These are phyloP conservation scores for Sesamia inferens DNA, from an alignment of 2,888 invertebrate genomes.

Conservation along the genomic window DNA sequence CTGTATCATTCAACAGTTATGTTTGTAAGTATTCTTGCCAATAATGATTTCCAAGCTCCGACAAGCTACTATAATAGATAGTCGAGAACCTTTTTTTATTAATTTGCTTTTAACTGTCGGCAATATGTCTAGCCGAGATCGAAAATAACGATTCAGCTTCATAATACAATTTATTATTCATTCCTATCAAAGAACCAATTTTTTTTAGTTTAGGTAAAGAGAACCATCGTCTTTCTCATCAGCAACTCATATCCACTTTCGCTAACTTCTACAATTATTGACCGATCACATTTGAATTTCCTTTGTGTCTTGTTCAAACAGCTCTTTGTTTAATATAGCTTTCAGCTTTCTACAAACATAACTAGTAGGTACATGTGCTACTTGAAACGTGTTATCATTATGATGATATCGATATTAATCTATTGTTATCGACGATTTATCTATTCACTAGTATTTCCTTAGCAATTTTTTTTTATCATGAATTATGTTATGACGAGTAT, in stretches of 20 bases:
- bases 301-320: constrained; percentile 21
- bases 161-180: neutral
- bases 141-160: constrained; percentile 47
- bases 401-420: constrained; percentile 61
- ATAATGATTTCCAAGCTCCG: constrained; percentile 10
- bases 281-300: constrained; percentile 14
- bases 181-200: neutral
- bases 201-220: constrained; percentile 7
- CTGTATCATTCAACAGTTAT: neutral
- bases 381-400: constrained; percentile 57
- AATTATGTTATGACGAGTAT: constrained; percentile 58
- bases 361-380: constrained; percentile 21
- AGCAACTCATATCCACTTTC: neutral
- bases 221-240: neutral
- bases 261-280: constrained; percentile 1
- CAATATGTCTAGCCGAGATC: constrained; percentile 38
- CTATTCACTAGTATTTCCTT: constrained; percentile 67
- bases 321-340: neutral
- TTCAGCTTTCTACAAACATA: constrained; percentile 8
- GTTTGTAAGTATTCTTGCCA: neutral
- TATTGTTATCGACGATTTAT: constrained; percentile 63
- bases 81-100: constrained; percentile 40
- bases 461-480: constrained; percentile 54
- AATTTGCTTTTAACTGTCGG: constrained; percentile 43
- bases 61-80: constrained; percentile 25